Base-by-base conservation (phyloP, 2,113 vertebrate genomes). In the Addax nasomaculatus region DNA sequence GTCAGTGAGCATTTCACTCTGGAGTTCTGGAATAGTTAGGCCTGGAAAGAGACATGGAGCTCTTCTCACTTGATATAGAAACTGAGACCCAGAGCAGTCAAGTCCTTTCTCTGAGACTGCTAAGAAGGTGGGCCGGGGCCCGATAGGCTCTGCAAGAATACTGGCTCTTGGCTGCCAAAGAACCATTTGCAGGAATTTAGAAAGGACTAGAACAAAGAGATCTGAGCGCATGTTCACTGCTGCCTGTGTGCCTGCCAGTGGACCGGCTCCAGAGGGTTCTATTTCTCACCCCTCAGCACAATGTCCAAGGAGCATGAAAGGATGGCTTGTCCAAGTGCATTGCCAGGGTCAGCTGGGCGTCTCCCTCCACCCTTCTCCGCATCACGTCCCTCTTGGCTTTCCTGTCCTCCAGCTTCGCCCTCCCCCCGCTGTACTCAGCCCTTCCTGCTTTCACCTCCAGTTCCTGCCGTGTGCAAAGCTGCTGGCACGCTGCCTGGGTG, bases 391-490 rank as follows among this genome's bases (percentile, higher is more conserved):
- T 85, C 86, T 16, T 89, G 87, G 85, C 90, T 76, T 90, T 94
- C 86, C 95, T 49, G 55, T 30, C 39, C 62, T 95, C 85, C 73
- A 43, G 33, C 47, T 81, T n/a, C 17, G 27, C 43, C 83, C 86
- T 89, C 79, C 25, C 60, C 60, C 58, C 27, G 36, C 78, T 60
- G n/a, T 64, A 53, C 70, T 79, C 81, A 73, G 90, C 89, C 81
- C 91, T 98, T 97, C 94, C 95, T 93, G 90, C 96, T 57, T 98
- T 92, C 89, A 93, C 96, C 97, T 96, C 86, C 84, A 93, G 76
- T 95, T 97, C 97, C 89, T 85, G 58, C 89, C 14, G 47, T 33
- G 21, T 67, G 60, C 93, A 95, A 58, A 70, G n/a, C 58, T n/a
- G 17, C 73, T 98, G 97, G 97, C 96, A 45, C 0, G 0, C 7